Conservation (phyloP, 53 echinoderm and acorn worm species). For the Echinometra lucunter region DNA sequence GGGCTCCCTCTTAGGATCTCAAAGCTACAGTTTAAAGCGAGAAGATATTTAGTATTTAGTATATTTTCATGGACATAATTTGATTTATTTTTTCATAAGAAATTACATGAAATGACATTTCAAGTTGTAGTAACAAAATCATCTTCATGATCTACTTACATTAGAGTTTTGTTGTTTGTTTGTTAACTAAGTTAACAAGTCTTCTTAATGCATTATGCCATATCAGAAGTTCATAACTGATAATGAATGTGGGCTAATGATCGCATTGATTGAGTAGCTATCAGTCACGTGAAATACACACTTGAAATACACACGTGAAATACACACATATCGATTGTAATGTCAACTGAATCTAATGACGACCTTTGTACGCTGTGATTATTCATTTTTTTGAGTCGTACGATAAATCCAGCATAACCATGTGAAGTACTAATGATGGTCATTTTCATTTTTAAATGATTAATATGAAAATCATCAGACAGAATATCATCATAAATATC, state of each 20-base stretch:
- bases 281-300: background rate
- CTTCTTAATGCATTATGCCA: too few species aligned
- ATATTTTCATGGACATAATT: too few species aligned
- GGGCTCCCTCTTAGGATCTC: too few species aligned
- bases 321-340: background rate
- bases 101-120: too few species aligned
- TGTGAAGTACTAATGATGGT: background rate
- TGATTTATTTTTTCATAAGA: too few species aligned
- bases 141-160: too few species aligned
- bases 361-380: background rate
- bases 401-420: background rate
- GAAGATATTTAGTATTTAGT: too few species aligned
- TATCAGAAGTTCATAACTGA: too few species aligned
- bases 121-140: too few species aligned
- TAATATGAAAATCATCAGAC: background rate
- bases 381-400: background rate
- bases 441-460: background rate
- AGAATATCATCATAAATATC: slow-evolving; percentile 4
- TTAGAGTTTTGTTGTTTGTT: too few species aligned
- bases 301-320: background rate
- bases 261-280: background rate
- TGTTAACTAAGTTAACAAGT: too few species aligned
- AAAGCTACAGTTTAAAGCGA: too few species aligned
- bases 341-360: background rate
- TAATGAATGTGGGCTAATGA: background rate